phyloP scores from a whole-genome alignment of 2,797 vertebrate species.

The Spatula clypeata region DNA sequence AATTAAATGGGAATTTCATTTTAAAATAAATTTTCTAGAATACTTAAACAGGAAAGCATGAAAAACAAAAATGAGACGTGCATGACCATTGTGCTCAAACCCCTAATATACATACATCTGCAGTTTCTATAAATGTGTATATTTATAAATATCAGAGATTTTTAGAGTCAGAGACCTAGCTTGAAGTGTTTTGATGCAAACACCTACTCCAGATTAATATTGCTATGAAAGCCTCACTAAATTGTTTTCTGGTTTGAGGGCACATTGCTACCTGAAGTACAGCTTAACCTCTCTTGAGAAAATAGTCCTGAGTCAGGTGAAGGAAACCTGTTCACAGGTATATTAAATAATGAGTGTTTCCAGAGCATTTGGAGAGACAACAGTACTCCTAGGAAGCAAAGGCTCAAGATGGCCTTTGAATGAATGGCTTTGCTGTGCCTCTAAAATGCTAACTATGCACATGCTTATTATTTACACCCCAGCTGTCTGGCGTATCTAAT shows the following conservation, averaged over 20 bases:
- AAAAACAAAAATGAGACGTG: fast-evolving
- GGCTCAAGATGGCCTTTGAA: not conserved
- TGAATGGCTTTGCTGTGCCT: not conserved
- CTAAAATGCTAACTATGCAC: not conserved
- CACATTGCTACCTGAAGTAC: not conserved
- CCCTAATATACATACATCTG: not conserved
- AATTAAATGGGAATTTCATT: not conserved
- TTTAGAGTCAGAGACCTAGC: not conserved
- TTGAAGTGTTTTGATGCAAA: not conserved
- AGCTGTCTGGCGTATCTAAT: not conserved
- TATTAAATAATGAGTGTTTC: not conserved
- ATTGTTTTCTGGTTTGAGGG: not conserved
- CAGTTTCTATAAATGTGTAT: not conserved
- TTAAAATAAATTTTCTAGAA: not conserved
- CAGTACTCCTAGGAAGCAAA: not conserved
- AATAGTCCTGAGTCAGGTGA: not conserved
- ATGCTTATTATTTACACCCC: constrained; percentile 43
- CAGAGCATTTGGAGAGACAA: not conserved
- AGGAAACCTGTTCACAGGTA: not conserved
- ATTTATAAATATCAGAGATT: not conserved
- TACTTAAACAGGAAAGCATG: not conserved
- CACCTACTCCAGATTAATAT: not conserved
- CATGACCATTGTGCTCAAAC: not conserved
- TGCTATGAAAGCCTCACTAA: not conserved
- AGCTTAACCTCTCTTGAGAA: constrained; percentile 5